Conservation (phyloP, 1,140 invertebrate genomes). For the Octopus sinensis region DNA sequence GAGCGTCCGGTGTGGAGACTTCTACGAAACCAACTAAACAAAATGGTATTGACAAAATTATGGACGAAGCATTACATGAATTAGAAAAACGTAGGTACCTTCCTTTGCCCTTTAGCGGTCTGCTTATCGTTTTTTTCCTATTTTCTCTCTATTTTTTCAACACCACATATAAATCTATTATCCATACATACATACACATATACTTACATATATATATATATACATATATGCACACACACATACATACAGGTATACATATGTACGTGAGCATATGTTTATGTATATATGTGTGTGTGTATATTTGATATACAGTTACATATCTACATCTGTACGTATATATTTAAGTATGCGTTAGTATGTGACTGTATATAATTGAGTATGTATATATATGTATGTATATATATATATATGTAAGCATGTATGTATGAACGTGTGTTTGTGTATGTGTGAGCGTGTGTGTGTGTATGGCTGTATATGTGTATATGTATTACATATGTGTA, state of each 20-base stretch:
- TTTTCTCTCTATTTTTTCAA: neutral
- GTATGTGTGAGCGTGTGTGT: too few relatives aligned
- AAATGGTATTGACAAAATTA: conserved; percentile 33
- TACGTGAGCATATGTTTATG: neutral
- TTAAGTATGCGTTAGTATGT: too few relatives aligned
- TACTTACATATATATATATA: neutral
- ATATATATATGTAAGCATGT: too few relatives aligned
- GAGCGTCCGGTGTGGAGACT: conserved; percentile 16
- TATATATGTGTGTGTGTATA: too few relatives aligned
- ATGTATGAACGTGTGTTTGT: too few relatives aligned
- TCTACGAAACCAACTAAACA: conserved; percentile 18
- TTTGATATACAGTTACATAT: too few relatives aligned
- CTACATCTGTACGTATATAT: too few relatives aligned
- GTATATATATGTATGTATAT: too few relatives aligned
- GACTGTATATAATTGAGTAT: too few relatives aligned
- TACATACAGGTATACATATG: neutral
- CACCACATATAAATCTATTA: neutral
- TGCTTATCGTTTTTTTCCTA: neutral
- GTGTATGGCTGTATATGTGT: too few relatives aligned
- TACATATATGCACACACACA: neutral
- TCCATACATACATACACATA: neutral
- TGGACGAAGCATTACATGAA: conserved; percentile 36
- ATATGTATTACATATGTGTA: too few relatives aligned
- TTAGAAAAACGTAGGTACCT: conserved; percentile 38
- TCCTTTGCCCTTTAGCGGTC: neutral